Conservation (phyloP, 2,888 invertebrate genomes). For the Morpho deidamia region DNA sequence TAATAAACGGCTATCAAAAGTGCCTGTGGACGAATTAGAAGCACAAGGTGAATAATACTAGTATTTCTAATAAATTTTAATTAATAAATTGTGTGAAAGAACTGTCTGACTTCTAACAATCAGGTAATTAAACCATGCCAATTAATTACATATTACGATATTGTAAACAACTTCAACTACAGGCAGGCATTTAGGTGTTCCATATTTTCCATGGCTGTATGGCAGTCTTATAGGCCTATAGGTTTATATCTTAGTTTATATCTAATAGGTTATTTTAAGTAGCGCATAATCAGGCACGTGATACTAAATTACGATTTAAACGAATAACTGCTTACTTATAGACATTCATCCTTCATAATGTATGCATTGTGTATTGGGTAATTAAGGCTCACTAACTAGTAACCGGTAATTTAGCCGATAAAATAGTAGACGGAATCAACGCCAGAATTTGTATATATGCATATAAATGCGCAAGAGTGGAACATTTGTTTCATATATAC, state of each 20-base stretch:
- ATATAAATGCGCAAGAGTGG: background rate
- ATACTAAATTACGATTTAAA: too few relatives aligned
- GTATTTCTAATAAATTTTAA: background rate
- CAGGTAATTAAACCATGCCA: too few relatives aligned
- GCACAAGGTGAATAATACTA: constrained; percentile 87
- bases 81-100: background rate
- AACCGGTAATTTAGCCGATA: constrained; percentile 22
- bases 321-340: too few relatives aligned
- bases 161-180: too few relatives aligned
- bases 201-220: too few relatives aligned
- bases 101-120: too few relatives aligned
- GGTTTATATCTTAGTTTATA: too few relatives aligned
- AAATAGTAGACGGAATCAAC: constrained; percentile 14
- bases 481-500: background rate
- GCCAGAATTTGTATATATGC: constrained; percentile 7
- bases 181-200: too few relatives aligned
- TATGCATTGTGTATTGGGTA: constrained; percentile 21
- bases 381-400: constrained; percentile 26
- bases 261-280: too few relatives aligned
- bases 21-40: constrained; percentile 96
- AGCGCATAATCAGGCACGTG: too few relatives aligned
- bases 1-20: constrained; percentile 94
- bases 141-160: too few relatives aligned
- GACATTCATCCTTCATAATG: background rate
- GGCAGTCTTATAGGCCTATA: too few relatives aligned